Conservation (phyloP, 2,888 invertebrate genomes). For the Pyrgus malvae region DNA sequence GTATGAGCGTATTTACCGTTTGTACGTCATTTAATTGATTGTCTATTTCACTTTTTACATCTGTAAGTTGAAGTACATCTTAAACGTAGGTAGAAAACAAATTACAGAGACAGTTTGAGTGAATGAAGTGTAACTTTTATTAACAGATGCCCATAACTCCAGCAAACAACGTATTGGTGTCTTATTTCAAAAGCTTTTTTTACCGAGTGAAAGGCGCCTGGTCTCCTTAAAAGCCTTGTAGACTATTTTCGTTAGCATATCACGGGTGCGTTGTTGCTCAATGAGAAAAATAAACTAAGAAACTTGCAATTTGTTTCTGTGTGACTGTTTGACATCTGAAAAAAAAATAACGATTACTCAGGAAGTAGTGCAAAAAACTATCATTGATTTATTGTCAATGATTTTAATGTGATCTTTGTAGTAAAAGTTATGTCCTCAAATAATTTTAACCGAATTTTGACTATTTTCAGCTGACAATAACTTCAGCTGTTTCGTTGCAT, state of each 20-base stretch:
- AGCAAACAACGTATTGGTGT: constrained; percentile 68
- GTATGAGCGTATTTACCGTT: background rate
- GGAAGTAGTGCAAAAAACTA: background rate
- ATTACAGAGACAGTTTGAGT: constrained; percentile 50
- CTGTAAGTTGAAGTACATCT: background rate
- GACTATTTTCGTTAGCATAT: constrained; percentile 65
- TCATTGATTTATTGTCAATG: background rate
- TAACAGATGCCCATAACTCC: constrained; percentile 60
- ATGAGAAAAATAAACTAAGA: constrained; percentile 44
- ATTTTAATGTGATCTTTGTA: background rate
- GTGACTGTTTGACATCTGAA: too few relatives aligned
- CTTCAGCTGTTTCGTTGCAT: constrained; percentile 73
- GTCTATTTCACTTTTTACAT: background rate
- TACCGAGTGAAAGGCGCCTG: constrained; percentile 69
- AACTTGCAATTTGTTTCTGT: constrained; percentile 19
- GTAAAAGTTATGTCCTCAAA: too few relatives aligned
- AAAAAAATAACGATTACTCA: too few relatives aligned
- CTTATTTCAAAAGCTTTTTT: constrained; percentile 70
- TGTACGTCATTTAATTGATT: background rate
- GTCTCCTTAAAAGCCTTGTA: constrained; percentile 74
- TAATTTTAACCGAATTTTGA: too few relatives aligned
- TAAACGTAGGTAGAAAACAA: background rate
- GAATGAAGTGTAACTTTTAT: constrained; percentile 72
- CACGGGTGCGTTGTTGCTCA: constrained; percentile 51
- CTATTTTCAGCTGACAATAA: constrained; percentile 75